Evolutionary conservation across 2,888 invertebrate species (phyloP).

Genomic region (Metacarcinus magister): DNA sequence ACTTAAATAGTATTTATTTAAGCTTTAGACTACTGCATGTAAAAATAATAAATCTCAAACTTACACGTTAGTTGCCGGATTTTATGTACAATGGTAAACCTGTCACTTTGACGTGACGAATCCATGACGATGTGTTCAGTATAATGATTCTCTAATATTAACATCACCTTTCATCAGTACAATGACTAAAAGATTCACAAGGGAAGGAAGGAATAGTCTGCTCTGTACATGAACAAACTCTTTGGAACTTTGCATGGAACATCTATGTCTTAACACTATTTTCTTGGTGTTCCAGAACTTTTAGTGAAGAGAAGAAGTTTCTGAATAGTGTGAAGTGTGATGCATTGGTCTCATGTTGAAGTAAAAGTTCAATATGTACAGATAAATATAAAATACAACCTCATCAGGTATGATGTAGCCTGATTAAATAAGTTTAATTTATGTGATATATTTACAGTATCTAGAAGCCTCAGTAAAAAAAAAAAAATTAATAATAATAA

Average conservation of each 20-base stretch:
- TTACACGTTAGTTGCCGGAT: slow-evolving; percentile 80
- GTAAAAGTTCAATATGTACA: slow-evolving; percentile 18
- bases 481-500: neutral
- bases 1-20: slow-evolving; percentile 82
- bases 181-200: slow-evolving; percentile 77
- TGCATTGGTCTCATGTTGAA: neutral
- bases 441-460: slow-evolving; percentile 4
- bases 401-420: slow-evolving; percentile 37
- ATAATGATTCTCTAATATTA: slow-evolving; percentile 57
- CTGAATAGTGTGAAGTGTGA: slow-evolving; percentile 46
- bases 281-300: slow-evolving; percentile 37
- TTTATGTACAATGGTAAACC: slow-evolving; percentile 77
- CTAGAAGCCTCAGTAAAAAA: slow-evolving; percentile 27
- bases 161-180: slow-evolving; percentile 70
- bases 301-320: slow-evolving; percentile 37
- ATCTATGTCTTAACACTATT: slow-evolving; percentile 12
- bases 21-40: slow-evolving; percentile 79
- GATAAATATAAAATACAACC: slow-evolving; percentile 49
- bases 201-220: slow-evolving; percentile 60
- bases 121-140: slow-evolving; percentile 63
- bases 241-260: slow-evolving; percentile 75
- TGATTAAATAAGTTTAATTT: neutral
- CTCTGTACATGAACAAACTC: slow-evolving; percentile 74
- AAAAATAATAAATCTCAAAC: slow-evolving; percentile 81
- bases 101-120: slow-evolving; percentile 43